Conservation (phyloP, 2,888 invertebrate genomes). For the Mactromeris polynyma region DNA sequence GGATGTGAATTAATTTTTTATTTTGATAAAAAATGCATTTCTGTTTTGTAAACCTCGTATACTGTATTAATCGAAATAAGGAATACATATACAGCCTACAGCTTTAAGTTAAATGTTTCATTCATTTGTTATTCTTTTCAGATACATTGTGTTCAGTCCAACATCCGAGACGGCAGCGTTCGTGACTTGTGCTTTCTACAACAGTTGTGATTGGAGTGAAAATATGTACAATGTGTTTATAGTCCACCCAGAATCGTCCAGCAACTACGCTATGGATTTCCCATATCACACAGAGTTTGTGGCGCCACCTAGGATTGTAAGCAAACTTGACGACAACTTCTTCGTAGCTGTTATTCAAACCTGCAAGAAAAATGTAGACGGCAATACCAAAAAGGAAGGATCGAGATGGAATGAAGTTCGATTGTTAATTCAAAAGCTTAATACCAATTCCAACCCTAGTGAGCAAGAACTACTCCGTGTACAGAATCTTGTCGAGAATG, state of each 20-base stretch:
- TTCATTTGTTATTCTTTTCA: conserved; percentile 28
- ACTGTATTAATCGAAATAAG: too few relatives aligned
- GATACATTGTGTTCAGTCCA: conserved; percentile 76
- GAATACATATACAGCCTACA: too few relatives aligned
- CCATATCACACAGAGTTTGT: conserved; percentile 77
- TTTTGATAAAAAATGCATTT: too few relatives aligned
- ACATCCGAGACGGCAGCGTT: conserved; percentile 71
- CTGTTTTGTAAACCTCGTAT: too few relatives aligned
- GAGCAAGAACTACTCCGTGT: conserved; percentile 63
- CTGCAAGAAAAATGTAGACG: conserved; percentile 58
- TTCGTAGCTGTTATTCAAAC: conserved; percentile 75
- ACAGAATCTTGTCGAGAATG: conserved; percentile 70
- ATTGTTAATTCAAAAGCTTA: conserved; percentile 68
- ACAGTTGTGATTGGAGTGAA: conserved; percentile 74
- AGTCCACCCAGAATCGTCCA: conserved; percentile 67
- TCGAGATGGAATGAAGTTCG: conserved; percentile 66
- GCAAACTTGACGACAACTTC: conserved; percentile 47
- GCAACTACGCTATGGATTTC: conserved; percentile 69
- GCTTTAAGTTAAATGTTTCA: too few relatives aligned
- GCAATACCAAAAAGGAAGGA: conserved; percentile 58
- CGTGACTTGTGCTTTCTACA: conserved; percentile 75
- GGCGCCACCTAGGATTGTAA: conserved; percentile 70
- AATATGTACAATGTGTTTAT: conserved; percentile 76
- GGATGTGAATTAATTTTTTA: too few relatives aligned
- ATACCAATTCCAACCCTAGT: conserved; percentile 30